phyloP scores from a whole-genome alignment of 2,797 vertebrate species.

The Siniperca undulata region DNA sequence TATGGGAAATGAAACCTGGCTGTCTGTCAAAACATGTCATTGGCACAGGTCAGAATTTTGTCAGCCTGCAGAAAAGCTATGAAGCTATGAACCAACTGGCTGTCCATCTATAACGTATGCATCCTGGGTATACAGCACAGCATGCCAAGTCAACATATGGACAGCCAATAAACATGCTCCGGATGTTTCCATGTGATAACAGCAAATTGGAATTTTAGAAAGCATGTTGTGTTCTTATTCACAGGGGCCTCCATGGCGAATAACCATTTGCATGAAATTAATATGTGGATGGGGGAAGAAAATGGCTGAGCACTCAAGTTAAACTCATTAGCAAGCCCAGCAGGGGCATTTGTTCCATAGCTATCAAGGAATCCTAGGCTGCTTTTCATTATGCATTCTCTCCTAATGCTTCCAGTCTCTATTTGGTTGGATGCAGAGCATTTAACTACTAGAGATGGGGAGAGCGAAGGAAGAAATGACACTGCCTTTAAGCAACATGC shows the following conservation, averaged over 20 bases:
- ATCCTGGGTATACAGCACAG: constrained; percentile 5
- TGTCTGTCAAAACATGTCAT: constrained; percentile 19
- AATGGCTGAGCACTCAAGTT: constrained; percentile 77
- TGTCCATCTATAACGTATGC: not conserved
- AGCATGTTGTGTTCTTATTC: constrained; percentile 54
- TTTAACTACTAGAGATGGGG: constrained; percentile 56
- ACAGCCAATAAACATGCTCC: constrained; percentile 36
- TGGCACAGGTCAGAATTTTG: not conserved
- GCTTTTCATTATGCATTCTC: constrained; percentile 75
- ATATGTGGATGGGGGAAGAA: constrained; percentile 69
- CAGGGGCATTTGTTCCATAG: constrained; percentile 73
- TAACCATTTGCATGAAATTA: constrained; percentile 81
- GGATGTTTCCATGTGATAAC: constrained; percentile 59
- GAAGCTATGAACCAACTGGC: constrained; percentile 6
- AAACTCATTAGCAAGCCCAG: constrained; percentile 81
- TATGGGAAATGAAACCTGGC: not conserved
- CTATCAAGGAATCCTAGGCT: constrained; percentile 69
- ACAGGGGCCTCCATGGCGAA: constrained; percentile 42
- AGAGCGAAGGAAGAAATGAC: constrained; percentile 33
- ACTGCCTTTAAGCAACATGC: constrained; percentile 42
- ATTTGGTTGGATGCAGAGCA: constrained; percentile 72
- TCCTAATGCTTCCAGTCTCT: constrained; percentile 59
- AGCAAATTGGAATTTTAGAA: constrained; percentile 49
- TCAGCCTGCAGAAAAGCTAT: not conserved
- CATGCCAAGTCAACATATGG: constrained; percentile 34